Percentiles rank a stretch among this genome's conserved stretches.
These are phyloP conservation scores for Peromyscus californicus DNA, from an alignment of 2,113 vertebrate genomes.

Conservation along the genomic window DNA sequence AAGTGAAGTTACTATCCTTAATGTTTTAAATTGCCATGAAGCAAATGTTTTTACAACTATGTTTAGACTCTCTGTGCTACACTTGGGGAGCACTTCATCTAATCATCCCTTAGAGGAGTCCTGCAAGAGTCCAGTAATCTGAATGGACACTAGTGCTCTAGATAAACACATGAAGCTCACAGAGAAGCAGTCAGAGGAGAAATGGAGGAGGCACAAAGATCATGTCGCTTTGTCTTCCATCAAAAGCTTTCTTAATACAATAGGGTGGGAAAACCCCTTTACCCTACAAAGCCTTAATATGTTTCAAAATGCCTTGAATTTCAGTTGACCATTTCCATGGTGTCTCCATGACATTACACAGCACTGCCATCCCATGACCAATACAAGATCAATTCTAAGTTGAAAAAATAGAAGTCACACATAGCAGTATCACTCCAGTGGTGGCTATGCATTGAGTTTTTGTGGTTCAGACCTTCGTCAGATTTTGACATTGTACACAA, in stretches of 20 bases:
- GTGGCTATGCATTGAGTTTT: neutral
- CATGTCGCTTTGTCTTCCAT: neutral
- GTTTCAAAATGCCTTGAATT: neutral
- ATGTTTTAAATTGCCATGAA: neutral
- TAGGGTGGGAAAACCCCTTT: neutral
- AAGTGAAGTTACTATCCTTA: neutral
- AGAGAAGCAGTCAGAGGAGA: neutral
- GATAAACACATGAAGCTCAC: neutral
- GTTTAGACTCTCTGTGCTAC: neutral
- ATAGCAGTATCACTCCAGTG: neutral
- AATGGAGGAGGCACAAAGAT: neutral
- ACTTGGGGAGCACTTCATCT: neutral
- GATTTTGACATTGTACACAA: neutral
- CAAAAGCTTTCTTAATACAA: neutral
- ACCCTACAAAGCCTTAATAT: neutral
- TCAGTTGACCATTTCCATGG: neutral
- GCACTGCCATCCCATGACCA: neutral
- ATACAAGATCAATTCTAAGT: neutral
- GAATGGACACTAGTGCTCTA: neutral
- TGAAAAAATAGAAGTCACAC: neutral
- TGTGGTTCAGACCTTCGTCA: neutral
- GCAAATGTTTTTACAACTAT: slow-evolving; percentile 25
- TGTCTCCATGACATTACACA: neutral
- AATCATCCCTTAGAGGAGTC: neutral
- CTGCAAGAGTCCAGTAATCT: neutral